Evolutionary conservation across 2,888 invertebrate species (phyloP).

Genomic region (Anodontia alba): DNA sequence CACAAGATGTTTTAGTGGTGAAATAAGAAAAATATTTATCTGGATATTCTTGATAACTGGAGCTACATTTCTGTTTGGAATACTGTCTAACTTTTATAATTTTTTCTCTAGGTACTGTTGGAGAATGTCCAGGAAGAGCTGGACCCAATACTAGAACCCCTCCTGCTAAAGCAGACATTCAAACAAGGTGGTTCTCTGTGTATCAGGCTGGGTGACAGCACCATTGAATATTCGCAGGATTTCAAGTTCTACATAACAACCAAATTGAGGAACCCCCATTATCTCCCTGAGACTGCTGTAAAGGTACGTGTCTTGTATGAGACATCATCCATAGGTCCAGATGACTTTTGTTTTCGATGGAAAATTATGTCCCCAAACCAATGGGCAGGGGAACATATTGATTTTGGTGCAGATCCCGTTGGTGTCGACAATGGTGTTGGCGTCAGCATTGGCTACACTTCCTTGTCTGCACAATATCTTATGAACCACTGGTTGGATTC

Average conservation of each 20-base stretch:
- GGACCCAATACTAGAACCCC: slow-evolving; percentile 85
- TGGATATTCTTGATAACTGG: too few species aligned
- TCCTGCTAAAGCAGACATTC: slow-evolving; percentile 85
- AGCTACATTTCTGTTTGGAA: too few species aligned
- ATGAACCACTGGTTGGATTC: too few species aligned
- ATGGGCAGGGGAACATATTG: too few species aligned
- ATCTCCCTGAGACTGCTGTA: slow-evolving; percentile 85
- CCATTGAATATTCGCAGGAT: slow-evolving; percentile 85
- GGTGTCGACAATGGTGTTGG: too few species aligned
- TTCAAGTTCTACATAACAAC: slow-evolving; percentile 86
- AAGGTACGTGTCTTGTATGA: slow-evolving; percentile 83
- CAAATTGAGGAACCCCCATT: slow-evolving; percentile 86
- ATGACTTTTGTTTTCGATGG: too few species aligned
- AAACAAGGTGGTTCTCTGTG: slow-evolving; percentile 85
- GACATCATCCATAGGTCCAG: neutral
- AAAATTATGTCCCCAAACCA: neutral
- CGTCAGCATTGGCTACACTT: too few species aligned
- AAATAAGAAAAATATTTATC: too few species aligned
- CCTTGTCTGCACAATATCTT: too few species aligned
- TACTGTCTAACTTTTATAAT: too few species aligned
- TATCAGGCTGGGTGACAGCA: slow-evolving; percentile 85
- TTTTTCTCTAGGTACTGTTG: slow-evolving; percentile 80
- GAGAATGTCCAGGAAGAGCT: slow-evolving; percentile 85
- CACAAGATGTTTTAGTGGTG: too few species aligned
- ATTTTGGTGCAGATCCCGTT: too few species aligned